Evolutionary conservation across 1,140 invertebrate species (phyloP).

Genomic region (Samia ricini): DNA sequence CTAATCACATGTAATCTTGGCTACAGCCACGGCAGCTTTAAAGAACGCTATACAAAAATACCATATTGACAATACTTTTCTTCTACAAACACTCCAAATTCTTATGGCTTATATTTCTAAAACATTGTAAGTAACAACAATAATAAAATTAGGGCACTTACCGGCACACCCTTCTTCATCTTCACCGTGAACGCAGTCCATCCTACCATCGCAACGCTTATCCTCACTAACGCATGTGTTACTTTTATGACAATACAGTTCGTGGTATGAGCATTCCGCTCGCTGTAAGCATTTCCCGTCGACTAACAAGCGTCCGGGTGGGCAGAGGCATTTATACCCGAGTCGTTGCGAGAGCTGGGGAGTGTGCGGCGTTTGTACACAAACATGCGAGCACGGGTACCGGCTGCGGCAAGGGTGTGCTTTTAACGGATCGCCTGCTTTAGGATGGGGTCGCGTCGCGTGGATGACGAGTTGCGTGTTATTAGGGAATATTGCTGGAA

Average conservation of each 20-base stretch:
- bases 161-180: conserved; percentile 83
- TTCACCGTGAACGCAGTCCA: conserved; percentile 82
- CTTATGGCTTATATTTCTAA: too few relatives aligned
- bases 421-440: conserved; percentile 77
- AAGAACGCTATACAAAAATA: too few relatives aligned
- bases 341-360: conserved; percentile 11
- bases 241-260: conserved; percentile 79
- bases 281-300: conserved; percentile 75
- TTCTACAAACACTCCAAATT: too few relatives aligned
- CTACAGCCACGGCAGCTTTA: too few relatives aligned
- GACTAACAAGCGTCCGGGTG: conserved; percentile 76
- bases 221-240: conserved; percentile 80
- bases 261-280: conserved; percentile 66
- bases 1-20: too few relatives aligned
- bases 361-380: conserved; percentile 76
- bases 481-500: conserved; percentile 59
- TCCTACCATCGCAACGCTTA: conserved; percentile 83
- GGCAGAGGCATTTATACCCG: conserved; percentile 80
- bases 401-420: conserved; percentile 75
- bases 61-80: too few relatives aligned
- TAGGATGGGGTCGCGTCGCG: conserved; percentile 29
- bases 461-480: conserved; percentile 45
- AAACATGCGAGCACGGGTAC: conserved; percentile 86
- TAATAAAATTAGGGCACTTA: conserved; percentile 36
- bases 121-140: too few relatives aligned